Base-by-base conservation (phyloP, 2,888 invertebrate genomes). In the Dinocampus coccinellae region DNA sequence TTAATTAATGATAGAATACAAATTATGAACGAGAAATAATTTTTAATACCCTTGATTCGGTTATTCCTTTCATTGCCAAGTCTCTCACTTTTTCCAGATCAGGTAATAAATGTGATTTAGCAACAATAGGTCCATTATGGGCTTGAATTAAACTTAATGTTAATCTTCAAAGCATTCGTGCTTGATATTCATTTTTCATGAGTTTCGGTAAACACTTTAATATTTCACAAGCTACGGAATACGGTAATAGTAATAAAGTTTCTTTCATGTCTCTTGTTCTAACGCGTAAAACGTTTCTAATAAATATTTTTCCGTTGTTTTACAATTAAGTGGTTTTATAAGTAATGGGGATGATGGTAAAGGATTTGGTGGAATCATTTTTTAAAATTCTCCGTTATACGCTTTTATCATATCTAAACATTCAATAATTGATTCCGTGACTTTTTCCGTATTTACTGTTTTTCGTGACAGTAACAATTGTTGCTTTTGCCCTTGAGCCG, bases 221-320 rank as follows among this genome's bases (percentile, higher is more conserved):
- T 61, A 98, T 89, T 64, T 95, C 93, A 81, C 93, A 92, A 1
- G 96, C 95, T 65, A 92, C 91, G 62, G 92, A 90, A 84, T 97
- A 95, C 1, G 98, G 97, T 55, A 99, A 88, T 11, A 97, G 89
- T 0, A 98, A 88, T 0, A 99, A 89, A 0, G 97, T 92, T 88
- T 97, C 97, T 87, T 98, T 97, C 73, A 99, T 88, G 83, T 98
- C 97, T 84, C 95, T 97, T 1, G 96, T 90, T 75, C 95, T 92
- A 78, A 98, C 93, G 81, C 92, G 92, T 82, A 92, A 20, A 99
- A 83, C 2, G 93, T 93, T 84, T 94, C 94, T 3, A 95, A 88
- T 11, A 99, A 88, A 88, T 95, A 98, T 82, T 96, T 94, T 57
- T 93, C 92, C 0, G 93, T 89, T 22, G 92, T 93, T 58, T 90